These are phyloP conservation scores for Copidosoma floridanum DNA, from an alignment of 1,140 invertebrate species.

Conservation along the genomic window DNA sequence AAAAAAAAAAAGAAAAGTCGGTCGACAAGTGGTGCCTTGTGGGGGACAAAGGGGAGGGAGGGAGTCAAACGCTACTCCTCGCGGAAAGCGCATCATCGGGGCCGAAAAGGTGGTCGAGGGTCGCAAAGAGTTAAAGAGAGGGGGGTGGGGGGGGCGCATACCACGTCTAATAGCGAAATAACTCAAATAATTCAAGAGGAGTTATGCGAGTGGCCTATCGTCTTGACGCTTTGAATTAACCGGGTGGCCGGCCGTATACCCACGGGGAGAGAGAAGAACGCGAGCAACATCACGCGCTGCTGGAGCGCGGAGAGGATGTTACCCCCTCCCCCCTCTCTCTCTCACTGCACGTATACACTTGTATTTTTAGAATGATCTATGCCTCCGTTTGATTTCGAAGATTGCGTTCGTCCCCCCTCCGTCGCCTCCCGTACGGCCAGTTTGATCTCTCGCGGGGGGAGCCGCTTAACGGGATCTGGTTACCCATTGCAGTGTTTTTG, in stretches of 20 bases:
- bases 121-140: background rate
- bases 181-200: conserved; percentile 52
- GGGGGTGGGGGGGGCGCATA: conserved; percentile 37
- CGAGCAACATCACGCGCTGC: background rate
- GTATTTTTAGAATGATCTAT: conserved; percentile 48
- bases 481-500: conserved; percentile 33
- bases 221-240: conserved; percentile 49
- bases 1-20: conserved; percentile 13
- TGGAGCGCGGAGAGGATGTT: conserved; percentile 4
- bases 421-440: background rate
- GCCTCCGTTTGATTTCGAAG: conserved; percentile 46
- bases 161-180: conserved; percentile 55
- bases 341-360: background rate
- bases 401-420: conserved; percentile 29
- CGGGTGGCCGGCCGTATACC: no score
- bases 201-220: conserved; percentile 52
- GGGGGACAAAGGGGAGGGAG: background rate
- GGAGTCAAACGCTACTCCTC: no score
- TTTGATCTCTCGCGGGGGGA: no score
- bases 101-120: background rate
- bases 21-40: background rate
- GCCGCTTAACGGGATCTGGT: conserved; percentile 41
- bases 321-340: no score
- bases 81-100: no score
- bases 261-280: background rate